phyloP scores from a whole-genome alignment of 2,113 vertebrate genomes.

The Heterochromis multidens region DNA sequence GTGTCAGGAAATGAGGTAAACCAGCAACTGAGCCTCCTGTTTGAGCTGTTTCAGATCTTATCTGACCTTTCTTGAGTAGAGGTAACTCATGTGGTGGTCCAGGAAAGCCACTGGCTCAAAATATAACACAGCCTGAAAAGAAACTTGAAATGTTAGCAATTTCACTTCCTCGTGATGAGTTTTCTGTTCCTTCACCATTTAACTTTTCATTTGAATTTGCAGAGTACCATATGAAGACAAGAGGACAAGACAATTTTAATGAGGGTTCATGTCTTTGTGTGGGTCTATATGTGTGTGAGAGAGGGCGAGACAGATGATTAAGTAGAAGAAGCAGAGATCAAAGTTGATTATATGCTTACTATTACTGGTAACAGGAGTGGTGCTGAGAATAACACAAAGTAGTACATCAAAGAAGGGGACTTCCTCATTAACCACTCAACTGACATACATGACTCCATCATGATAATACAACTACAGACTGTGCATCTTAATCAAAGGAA shows the following conservation, averaged over 20 bases:
- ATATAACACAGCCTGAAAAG: not conserved
- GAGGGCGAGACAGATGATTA: not conserved
- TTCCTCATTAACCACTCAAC: not conserved
- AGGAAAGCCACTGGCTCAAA: not conserved
- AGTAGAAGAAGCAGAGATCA: not conserved
- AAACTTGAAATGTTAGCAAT: not conserved
- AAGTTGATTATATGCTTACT: constrained; percentile 3
- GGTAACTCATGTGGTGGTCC: not conserved
- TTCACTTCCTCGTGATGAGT: not conserved
- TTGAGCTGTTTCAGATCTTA: not conserved
- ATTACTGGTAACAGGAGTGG: not conserved
- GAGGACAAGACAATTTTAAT: constrained; percentile 5
- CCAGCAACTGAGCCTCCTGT: not conserved
- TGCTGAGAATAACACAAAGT: not conserved
- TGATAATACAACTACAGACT: not conserved
- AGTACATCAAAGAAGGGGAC: not conserved
- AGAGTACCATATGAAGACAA: not conserved
- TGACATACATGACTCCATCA: not conserved
- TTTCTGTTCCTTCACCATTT: not conserved
- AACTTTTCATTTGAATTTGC: not conserved
- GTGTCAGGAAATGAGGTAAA: constrained; percentile 13
- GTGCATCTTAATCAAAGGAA: not conserved
- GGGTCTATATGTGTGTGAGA: not conserved
- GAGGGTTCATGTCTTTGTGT: not conserved
- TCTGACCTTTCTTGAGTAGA: not conserved